Evolutionary conservation across 2,113 vertebrate genomes (phyloP), one percentile per base, ranked within the genome.

Genomic region (Acanthochromis polyacanthus): DNA sequence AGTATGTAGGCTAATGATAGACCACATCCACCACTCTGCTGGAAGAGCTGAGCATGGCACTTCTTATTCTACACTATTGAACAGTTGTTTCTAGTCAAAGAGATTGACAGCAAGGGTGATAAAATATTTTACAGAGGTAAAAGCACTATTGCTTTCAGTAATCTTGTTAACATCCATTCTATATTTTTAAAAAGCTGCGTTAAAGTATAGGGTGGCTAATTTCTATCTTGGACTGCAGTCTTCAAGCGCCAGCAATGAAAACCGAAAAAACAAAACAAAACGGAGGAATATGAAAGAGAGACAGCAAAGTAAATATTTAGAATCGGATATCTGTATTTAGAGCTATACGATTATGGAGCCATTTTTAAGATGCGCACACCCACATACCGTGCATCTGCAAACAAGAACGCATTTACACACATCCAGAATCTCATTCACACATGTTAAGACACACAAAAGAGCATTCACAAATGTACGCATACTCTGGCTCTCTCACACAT

Each of bases 1-100:
- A 79, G 60, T 55, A 59, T 82, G 87, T 82, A 75, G 82, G 68
- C 85, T 87, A 91, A 92, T 94, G 88, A 91, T 75, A 82, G 91
- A 86, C 71, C 74, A 84, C 79, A 82, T 81, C 66, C 56, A 79
- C 23, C 61, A 59, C 75, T 74, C 50, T 75, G 63, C 80, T 73
- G 23, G 60, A 84, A 67, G 67, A 85, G 82, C 82, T 81, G 72
- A 83, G 81, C 63, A 63, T 32, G 75, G 68, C 80, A 85, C 65
- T 77, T 80, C 66, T 70, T 36, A 17, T 63, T 67, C 53, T 78
- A 1, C 15, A 48, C 46, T 53, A 70, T 12, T 77, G 55, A 66
- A 57, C 50, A 71, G 45, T 56, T 19, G 8, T 67, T 73, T 78
- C 62, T 43, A 59, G 19, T 71, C 45, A 60, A 61, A 51, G 53